Base-by-base conservation (phyloP, 2,888 invertebrate species). In the Schrankia costaestrigalis region DNA sequence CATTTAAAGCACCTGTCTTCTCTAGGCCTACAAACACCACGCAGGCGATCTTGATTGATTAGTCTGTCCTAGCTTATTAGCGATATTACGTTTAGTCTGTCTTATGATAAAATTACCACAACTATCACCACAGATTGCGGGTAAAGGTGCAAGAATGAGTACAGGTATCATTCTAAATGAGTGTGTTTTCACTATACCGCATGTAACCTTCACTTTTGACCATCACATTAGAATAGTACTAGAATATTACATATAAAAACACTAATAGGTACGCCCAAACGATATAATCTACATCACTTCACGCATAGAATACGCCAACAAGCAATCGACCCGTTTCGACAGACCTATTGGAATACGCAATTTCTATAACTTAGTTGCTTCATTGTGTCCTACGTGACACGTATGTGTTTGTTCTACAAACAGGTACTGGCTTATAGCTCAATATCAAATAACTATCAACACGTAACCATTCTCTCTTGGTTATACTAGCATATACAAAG, bases 401-500 rank as follows among this genome's bases (percentile, higher is more conserved):
- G n/a, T n/a, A n/a, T 15, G 12, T 27, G 18, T 26, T 26, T 27
- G 11, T 27, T n/a, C 11, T n/a, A 28, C 12, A 28, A 12, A 28
- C 28, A 12, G 12, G 18, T 26, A 3, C 10, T 22, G 11, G 22
- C 7, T 10, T 19, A 28, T 19, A 27, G 26, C 12, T 28, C 28
- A 28, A 26, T 28, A 28, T 28, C 28, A 19, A 28, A 19, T 19
- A 28, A 19, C 13, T 8, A 33, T 17, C 11, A 12, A 7, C 26
- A 26, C 17, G 22, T 30, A 26, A 31, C 14, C 22, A 15, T 26
- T 17, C 3, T 3, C 14, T 11, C 10, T 17, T 19, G 15, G 29
- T 30, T 21, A 24, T 17, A 22, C 26, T 29, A 7, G 25, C 25
- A 26, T 33, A 35, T 30, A 38, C 47, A 46, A 47, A 52, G 46